Conservation (phyloP, 2,797 vertebrate genomes). For the Vespertilio murinus region DNA sequence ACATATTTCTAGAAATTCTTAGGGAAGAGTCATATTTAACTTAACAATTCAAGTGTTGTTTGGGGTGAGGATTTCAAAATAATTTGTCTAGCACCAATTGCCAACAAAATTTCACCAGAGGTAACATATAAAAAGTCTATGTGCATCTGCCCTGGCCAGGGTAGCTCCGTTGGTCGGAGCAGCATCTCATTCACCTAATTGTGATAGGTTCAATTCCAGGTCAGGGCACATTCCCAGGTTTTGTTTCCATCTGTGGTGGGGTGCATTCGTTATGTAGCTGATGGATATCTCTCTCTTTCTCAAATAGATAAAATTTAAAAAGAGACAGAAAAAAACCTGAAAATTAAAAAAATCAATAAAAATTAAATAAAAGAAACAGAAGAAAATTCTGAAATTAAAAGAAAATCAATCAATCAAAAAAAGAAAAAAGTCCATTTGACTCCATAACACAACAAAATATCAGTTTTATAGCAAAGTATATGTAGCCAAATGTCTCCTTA, state of each 20-base stretch:
- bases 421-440: neutral
- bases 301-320: neutral
- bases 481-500: neutral
- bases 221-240: neutral
- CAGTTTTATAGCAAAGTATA: slow-evolving; percentile 1
- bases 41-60: neutral
- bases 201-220: neutral
- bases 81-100: neutral
- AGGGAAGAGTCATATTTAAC: neutral
- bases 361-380: neutral
- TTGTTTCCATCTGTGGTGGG: neutral
- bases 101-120: neutral
- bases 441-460: neutral
- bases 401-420: neutral
- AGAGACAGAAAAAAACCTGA: neutral
- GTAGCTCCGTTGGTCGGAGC: neutral
- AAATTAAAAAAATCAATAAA: neutral
- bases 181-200: neutral
- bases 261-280: neutral
- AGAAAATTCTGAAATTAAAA: neutral
- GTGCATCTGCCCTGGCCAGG: neutral
- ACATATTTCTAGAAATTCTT: neutral
- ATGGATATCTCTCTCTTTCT: neutral
- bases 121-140: neutral
- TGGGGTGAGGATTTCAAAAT: slow-evolving; percentile 1